These are phyloP conservation scores for Augochlorella aurata DNA, from an alignment of 2,888 invertebrate species.

Conservation along the genomic window DNA sequence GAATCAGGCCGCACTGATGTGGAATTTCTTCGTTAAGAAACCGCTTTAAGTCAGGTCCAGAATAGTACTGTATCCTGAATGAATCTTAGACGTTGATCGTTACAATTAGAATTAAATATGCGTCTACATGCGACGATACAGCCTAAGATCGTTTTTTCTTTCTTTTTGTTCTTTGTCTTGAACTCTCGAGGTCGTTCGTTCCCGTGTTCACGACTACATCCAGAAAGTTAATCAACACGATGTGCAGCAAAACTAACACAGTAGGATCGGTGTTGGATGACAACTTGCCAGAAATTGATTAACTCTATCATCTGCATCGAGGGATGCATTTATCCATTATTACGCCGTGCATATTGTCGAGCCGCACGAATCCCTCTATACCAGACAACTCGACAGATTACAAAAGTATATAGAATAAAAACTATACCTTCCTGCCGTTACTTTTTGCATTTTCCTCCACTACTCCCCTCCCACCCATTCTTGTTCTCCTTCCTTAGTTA, in stretches of 20 bases:
- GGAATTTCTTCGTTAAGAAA: conserved; percentile 71
- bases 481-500: conserved; percentile 18
- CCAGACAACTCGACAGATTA: conserved; percentile 59
- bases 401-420: conserved; percentile 66
- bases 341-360: conserved; percentile 35
- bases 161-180: conserved; percentile 53
- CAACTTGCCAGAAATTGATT: conserved; percentile 15
- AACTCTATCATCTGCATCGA: conserved; percentile 26
- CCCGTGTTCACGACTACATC: conserved; percentile 55
- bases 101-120: conserved; percentile 75
- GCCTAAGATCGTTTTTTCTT: conserved; percentile 63
- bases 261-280: conserved; percentile 40
- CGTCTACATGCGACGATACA: conserved; percentile 76
- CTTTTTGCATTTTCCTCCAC: conserved; percentile 18
- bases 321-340: conserved; percentile 42
- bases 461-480: background rate
- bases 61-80: conserved; percentile 76
- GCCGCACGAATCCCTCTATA: conserved; percentile 43
- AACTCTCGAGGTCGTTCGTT: conserved; percentile 69
- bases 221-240: conserved; percentile 47
- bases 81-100: conserved; percentile 75
- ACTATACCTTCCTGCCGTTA: conserved; percentile 54
- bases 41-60: conserved; percentile 74
- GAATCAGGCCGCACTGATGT: conserved; percentile 46
- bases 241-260: conserved; percentile 29